These are phyloP conservation scores for Harpalus rufipes DNA, from an alignment of 2,888 invertebrate species.

Conservation along the genomic window DNA sequence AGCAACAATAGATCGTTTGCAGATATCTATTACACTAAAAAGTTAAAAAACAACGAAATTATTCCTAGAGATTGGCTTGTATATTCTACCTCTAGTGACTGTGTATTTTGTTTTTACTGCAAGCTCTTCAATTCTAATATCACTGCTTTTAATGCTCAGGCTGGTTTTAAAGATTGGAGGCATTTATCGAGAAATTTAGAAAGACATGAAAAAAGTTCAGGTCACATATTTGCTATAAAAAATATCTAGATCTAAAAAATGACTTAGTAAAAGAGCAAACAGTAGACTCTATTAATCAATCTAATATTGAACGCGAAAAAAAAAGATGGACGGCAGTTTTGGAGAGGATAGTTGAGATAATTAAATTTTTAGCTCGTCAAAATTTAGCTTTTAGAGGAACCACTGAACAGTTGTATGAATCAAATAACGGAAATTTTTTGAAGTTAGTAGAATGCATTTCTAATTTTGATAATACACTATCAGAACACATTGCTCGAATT, in stretches of 20 bases:
- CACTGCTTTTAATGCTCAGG: not conserved
- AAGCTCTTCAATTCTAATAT: not conserved
- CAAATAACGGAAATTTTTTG: conserved; percentile 65
- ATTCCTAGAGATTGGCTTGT: not conserved
- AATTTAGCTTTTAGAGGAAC: conserved; percentile 61
- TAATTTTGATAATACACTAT: conserved; percentile 56
- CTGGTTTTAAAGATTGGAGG: not conserved
- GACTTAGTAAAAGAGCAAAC: not conserved
- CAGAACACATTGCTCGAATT: conserved; percentile 12
- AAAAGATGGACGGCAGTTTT: not conserved
- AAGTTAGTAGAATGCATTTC: conserved; percentile 61
- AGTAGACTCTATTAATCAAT: not conserved
- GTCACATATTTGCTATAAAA: not conserved
- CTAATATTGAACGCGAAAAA: not conserved
- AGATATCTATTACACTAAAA: not conserved
- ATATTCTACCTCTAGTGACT: not conserved
- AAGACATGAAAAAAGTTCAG: not conserved
- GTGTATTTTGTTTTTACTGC: not conserved
- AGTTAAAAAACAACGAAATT: not conserved
- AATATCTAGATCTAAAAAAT: not conserved
- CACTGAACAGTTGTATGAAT: conserved; percentile 37
- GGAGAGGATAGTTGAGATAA: not conserved
- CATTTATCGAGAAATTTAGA: not conserved
- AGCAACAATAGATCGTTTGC: not conserved
- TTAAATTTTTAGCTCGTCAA: not conserved